phyloP scores from a whole-genome alignment of 2,113 vertebrate species.

The Erythrocercus mccallii region DNA sequence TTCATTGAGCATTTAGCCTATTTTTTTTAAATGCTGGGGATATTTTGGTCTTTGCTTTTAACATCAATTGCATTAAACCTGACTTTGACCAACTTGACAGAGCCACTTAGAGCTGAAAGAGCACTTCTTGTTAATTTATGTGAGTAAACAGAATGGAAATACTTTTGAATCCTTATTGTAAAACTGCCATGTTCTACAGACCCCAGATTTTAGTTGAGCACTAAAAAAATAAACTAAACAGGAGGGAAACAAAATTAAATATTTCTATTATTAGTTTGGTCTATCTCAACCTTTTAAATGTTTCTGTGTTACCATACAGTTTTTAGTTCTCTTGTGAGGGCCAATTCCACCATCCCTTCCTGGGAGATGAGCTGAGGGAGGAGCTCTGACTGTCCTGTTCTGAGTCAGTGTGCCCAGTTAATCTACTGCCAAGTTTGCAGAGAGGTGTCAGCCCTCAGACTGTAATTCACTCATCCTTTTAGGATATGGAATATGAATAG shows the following conservation, averaged over 20 bases:
- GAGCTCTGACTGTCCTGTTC: not conserved
- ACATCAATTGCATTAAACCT: not conserved
- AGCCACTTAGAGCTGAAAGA: not conserved
- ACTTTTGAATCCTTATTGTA: not conserved
- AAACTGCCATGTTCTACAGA: not conserved
- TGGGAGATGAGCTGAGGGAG: not conserved
- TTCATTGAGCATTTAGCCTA: not conserved
- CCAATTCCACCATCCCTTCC: accelerated
- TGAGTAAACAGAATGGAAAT: not conserved
- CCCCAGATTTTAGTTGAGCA: not conserved
- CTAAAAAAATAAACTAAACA: not conserved
- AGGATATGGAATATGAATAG: not conserved
- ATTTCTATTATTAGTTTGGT: not conserved
- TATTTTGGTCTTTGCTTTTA: not conserved
- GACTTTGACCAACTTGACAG: not conserved
- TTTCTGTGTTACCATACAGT: not conserved
- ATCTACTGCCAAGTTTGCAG: not conserved
- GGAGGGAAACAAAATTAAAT: not conserved
- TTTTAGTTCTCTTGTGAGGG: not conserved
- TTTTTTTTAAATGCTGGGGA: not conserved
- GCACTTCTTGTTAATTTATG: not conserved
- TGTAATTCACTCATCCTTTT: not conserved
- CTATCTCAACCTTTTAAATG: not conserved
- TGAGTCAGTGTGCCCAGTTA: not conserved
- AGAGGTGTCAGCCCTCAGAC: not conserved